Base-by-base conservation (phyloP, 1,140 invertebrate species). In the Hermetia illucens region DNA sequence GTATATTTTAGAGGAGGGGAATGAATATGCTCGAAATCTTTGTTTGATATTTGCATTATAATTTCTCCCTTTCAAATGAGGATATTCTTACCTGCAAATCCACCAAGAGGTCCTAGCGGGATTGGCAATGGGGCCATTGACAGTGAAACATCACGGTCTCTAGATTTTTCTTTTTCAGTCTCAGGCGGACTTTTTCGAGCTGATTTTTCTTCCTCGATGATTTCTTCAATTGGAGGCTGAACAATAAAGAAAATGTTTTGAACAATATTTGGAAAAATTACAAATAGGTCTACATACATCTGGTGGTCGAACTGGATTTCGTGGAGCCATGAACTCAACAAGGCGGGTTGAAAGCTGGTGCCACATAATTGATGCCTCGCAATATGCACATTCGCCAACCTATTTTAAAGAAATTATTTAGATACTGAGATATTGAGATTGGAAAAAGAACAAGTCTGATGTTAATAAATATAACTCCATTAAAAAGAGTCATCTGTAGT, bases 291-390 rank as follows among this genome's bases (percentile, higher is more conserved):
- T 37, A 65, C 70, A 72, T 68, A 86, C 81, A 64, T 84, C 79
- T n/a, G 79, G 78, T 24, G 75, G 75, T 52, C 77, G 66, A n/a
- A 74, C 74, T 1, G 75, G 74, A 52, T 75, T 72, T 48, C 75
- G 68, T 1, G 83, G 82, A 30, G 76, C 80, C 55, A 89, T 72
- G 47, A 84, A 83, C 45, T 78, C 72, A 32, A 92, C 71, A 12
- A 92, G 63, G 46, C 84, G 74, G 19, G 84, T 70, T 25, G 82
- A 79, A 10, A 94, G 61, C 59, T 96, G 91, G 64, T 95, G 89
- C 80, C 90, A 95, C 54, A 94, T 80, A 6, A 91, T 82, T 32
- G 79, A 78, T 29, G 90, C 81, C 58, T 94, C 89, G 62, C 93
- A 97, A 52, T 85, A 88, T 19, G 76, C 70, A 60, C 94, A 98